phyloP scores from a whole-genome alignment of 2,113 vertebrate species.

The Chaetura pelagica region DNA sequence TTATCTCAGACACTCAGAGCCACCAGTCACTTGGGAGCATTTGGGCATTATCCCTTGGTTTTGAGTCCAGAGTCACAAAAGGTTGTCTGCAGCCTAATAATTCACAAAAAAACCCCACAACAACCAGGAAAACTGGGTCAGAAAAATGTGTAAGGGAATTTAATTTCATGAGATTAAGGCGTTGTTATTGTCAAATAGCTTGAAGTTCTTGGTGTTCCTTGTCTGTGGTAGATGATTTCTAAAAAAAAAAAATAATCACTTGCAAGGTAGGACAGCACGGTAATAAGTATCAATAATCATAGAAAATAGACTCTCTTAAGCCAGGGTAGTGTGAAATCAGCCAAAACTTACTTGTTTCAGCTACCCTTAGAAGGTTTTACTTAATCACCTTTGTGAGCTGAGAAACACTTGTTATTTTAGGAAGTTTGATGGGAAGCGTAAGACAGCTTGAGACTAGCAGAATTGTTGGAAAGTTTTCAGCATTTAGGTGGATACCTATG shows the following conservation, averaged over 20 bases:
- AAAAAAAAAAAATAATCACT: background rate
- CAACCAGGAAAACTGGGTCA: background rate
- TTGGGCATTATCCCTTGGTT: background rate
- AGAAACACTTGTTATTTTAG: background rate
- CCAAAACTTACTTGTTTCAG: background rate
- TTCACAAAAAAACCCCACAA: background rate
- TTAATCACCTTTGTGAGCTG: background rate
- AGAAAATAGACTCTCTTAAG: background rate
- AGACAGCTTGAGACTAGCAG: background rate
- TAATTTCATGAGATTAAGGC: background rate
- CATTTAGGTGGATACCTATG: background rate
- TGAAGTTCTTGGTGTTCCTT: background rate
- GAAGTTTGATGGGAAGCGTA: background rate
- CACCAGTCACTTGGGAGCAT: background rate
- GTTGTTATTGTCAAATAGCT: background rate
- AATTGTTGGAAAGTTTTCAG: background rate
- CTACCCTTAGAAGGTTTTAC: background rate
- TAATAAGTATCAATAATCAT: background rate
- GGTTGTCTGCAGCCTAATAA: background rate
- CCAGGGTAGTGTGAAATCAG: background rate
- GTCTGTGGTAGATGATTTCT: background rate
- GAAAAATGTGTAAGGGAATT: constrained; percentile 15
- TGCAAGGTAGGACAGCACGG: background rate
- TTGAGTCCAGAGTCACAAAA: background rate
- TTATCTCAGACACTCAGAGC: background rate